phyloP scores from a whole-genome alignment of 2,797 vertebrate genomes.

The Myotis daubentonii region DNA sequence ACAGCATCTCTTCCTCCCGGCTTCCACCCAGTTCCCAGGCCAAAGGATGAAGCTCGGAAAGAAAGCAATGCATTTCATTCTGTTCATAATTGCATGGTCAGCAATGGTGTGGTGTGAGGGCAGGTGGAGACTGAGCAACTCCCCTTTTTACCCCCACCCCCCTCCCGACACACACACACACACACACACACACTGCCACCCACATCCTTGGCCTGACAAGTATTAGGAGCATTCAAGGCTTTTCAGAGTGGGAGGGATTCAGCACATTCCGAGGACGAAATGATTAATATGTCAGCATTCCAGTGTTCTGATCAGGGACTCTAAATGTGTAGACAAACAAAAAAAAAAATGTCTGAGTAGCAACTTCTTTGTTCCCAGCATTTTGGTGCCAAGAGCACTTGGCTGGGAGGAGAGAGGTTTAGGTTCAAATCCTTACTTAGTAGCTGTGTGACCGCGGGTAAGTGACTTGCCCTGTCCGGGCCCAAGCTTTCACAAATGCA shows the following conservation, averaged over 20 bases:
- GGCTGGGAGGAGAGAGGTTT: not conserved
- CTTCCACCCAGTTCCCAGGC: not conserved
- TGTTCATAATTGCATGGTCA: too few relatives aligned
- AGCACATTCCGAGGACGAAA: not conserved
- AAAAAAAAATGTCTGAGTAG: not conserved
- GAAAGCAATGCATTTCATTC: not conserved
- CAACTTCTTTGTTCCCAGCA: not conserved
- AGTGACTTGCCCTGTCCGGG: conserved; percentile 25
- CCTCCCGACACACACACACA: accelerated
- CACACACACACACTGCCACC: not conserved
- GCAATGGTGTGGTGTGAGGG: not conserved
- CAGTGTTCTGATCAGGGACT: not conserved
- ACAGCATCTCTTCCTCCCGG: accelerated
- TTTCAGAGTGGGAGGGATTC: not conserved
- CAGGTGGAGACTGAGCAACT: too few relatives aligned
- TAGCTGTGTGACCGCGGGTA: not conserved
- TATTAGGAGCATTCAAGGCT: not conserved
- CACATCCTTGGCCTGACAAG: accelerated
- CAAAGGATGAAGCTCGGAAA: not conserved
- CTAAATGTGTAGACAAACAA: not conserved
- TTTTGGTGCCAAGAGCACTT: not conserved
- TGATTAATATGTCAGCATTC: not conserved
- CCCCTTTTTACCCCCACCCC: not conserved
- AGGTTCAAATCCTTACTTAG: not conserved
- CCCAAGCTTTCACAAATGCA: not conserved